Percentiles rank a stretch among this genome's conserved stretches.
phyloP scores from a whole-genome alignment of 1,140 invertebrate species.

The Theocolax elegans region DNA sequence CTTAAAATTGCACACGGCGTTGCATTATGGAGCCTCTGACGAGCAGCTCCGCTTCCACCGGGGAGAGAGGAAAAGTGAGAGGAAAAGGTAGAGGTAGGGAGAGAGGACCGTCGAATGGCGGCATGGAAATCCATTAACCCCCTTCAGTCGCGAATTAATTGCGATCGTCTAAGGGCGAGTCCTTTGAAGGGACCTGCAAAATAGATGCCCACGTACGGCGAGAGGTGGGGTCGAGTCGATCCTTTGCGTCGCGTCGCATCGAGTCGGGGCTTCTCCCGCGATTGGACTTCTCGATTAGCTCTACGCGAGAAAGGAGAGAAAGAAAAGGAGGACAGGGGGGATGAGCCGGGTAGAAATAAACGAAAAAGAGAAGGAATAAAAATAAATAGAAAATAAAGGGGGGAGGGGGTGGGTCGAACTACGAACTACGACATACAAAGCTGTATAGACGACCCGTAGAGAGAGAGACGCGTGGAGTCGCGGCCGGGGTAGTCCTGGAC shows the following conservation, averaged over 20 bases:
- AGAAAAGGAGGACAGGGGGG: not conserved
- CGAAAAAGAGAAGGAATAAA: not conserved
- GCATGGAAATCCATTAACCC: constrained; percentile 64
- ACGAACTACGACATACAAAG: not conserved
- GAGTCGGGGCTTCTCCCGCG: not conserved
- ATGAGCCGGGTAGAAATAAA: not conserved
- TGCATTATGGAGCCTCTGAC: constrained; percentile 66
- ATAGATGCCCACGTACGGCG: constrained; percentile 32
- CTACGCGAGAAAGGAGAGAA: constrained; percentile 11
- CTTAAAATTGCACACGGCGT: constrained; percentile 66
- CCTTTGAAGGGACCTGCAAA: constrained; percentile 50
- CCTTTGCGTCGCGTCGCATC: too few species aligned
- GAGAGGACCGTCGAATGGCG: constrained; percentile 52
- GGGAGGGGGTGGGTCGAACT: not conserved
- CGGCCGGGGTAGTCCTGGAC: too few species aligned
- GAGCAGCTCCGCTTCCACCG: constrained; percentile 53
- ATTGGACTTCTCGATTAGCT: constrained; percentile 30
- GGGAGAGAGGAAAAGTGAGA: too few species aligned
- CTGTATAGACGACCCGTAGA: not conserved
- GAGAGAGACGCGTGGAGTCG: not conserved
- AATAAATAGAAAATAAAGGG: too few species aligned
- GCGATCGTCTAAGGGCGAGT: constrained; percentile 62
- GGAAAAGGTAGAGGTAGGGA: too few species aligned
- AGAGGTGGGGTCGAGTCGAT: not conserved
- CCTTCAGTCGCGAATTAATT: constrained; percentile 63